phyloP scores from a whole-genome alignment of 2,113 vertebrate genomes.

The Phocoena sinus region DNA sequence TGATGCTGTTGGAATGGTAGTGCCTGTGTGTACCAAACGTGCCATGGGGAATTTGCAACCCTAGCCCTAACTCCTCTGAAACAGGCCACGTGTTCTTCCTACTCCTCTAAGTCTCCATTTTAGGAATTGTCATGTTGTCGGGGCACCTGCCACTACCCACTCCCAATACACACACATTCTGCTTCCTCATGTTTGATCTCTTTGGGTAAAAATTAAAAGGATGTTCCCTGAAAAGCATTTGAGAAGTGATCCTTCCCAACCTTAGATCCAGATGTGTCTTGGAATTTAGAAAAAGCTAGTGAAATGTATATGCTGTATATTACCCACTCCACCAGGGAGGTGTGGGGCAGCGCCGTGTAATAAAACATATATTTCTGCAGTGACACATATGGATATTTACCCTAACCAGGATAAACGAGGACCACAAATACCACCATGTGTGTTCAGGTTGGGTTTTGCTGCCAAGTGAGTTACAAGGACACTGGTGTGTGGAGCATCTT shows the following conservation, averaged over 20 bases:
- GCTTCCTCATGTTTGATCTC: background rate
- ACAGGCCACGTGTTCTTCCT: too few relatives aligned
- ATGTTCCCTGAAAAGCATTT: background rate
- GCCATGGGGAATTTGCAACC: background rate
- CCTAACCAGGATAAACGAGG: background rate
- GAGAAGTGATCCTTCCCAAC: background rate
- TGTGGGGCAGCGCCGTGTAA: background rate
- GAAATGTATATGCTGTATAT: background rate
- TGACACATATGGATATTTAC: background rate
- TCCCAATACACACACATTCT: background rate
- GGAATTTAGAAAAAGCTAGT: background rate
- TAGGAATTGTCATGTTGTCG: background rate
- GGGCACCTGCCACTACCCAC: fast-evolving
- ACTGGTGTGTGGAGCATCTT: background rate
- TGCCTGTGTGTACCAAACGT: background rate
- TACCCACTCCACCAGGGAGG: background rate
- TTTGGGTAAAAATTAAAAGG: background rate
- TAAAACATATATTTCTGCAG: background rate
- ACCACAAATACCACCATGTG: background rate
- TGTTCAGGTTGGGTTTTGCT: background rate
- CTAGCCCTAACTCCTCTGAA: background rate
- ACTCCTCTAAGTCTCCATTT: background rate
- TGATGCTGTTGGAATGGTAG: background rate
- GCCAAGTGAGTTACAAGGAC: background rate
- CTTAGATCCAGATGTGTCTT: background rate